phyloP scores from a whole-genome alignment of 2,113 vertebrate genomes.

The Anoura caudifer region DNA sequence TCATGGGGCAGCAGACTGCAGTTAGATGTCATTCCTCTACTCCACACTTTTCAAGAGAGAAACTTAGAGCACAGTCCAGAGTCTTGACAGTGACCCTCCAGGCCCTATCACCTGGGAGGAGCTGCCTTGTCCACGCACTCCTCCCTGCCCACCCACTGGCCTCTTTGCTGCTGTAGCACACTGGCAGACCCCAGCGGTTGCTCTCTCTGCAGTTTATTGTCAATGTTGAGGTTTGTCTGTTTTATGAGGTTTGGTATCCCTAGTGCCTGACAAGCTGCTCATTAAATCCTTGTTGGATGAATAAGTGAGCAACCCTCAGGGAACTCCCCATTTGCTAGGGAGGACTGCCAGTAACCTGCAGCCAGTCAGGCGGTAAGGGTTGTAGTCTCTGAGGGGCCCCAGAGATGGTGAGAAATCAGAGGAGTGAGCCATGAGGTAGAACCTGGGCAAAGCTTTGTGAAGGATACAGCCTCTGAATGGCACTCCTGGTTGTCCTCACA shows the following conservation, averaged over 20 bases:
- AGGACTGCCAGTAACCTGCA: neutral
- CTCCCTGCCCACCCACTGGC: neutral
- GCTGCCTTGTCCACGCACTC: rapidly evolving
- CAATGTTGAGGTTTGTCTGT: neutral
- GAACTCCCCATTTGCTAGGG: neutral
- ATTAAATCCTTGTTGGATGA: neutral
- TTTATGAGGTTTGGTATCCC: neutral
- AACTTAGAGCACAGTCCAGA: neutral
- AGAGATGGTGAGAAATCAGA: neutral
- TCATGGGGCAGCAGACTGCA: neutral
- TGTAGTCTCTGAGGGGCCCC: neutral
- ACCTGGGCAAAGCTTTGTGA: neutral
- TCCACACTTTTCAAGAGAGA: neutral
- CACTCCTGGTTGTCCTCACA: neutral
- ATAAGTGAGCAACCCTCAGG: neutral
- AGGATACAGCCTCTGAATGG: neutral
- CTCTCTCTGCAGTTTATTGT: neutral
- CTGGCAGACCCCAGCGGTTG: neutral
- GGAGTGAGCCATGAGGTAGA: neutral
- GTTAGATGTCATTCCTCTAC: neutral
- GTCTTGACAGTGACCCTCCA: neutral
- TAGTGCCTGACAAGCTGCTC: neutral
- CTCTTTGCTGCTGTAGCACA: neutral
- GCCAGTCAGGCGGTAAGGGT: neutral
- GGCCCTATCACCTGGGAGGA: neutral